Evolutionary conservation across 2,888 invertebrate species (phyloP).

Genomic region (Gerris lacustris): DNA sequence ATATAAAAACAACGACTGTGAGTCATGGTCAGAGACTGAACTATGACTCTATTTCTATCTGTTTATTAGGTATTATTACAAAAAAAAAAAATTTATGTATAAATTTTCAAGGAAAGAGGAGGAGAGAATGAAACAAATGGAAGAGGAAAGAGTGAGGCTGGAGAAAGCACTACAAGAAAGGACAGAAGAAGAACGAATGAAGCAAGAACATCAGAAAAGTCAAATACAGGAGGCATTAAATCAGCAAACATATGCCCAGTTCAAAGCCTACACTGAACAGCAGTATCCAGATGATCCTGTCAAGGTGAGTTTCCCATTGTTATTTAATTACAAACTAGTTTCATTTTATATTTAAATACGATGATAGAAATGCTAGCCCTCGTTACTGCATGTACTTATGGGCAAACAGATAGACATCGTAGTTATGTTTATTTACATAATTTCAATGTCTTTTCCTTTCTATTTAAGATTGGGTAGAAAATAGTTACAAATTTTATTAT

Average conservation of each 20-base stretch:
- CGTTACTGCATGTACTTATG: too few species aligned
- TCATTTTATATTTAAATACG: too few species aligned
- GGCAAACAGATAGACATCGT: too few species aligned
- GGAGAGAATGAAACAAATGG: conserved; percentile 31
- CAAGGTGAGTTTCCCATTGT: conserved; percentile 38
- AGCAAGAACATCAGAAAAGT: conserved; percentile 48
- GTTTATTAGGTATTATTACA: too few species aligned
- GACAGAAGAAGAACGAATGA: conserved; percentile 48
- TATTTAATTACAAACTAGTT: not conserved
- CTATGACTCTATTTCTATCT: too few species aligned
- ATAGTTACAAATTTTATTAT: too few species aligned
- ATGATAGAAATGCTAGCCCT: too few species aligned
- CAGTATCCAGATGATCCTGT: conserved; percentile 55
- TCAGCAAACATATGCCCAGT: conserved; percentile 83
- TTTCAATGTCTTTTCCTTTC: too few species aligned
- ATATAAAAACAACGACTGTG: too few species aligned
- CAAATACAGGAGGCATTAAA: conserved; percentile 94
- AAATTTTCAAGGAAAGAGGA: conserved; percentile 27
- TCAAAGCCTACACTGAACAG: conserved; percentile 84
- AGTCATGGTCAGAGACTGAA: too few species aligned
- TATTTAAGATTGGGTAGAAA: too few species aligned
- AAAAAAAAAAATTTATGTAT: conserved; percentile 31
- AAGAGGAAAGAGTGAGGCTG: conserved; percentile 46
- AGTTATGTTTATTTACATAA: too few species aligned
- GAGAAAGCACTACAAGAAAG: conserved; percentile 41